These are phyloP conservation scores for Platyscapa corneri DNA, from an alignment of 1,140 invertebrate genomes.

Conservation along the genomic window DNA sequence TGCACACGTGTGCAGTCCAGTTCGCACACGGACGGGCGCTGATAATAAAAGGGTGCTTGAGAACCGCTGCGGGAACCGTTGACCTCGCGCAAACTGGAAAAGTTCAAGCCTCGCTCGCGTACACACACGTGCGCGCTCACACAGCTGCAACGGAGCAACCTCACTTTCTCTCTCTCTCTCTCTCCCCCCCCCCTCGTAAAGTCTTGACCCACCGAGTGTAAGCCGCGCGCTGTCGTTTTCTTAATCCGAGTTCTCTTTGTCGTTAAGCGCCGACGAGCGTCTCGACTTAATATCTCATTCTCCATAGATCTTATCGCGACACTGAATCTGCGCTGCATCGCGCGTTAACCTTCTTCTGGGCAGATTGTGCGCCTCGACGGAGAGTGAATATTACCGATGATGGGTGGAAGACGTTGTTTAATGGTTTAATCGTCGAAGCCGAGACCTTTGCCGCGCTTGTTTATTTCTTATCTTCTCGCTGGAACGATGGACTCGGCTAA, in stretches of 20 bases:
- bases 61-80: conserved; percentile 60
- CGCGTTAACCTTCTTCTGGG: neutral
- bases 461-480: no score
- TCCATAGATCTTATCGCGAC: neutral
- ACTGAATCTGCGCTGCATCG: neutral
- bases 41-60: conserved; percentile 44
- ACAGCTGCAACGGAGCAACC: neutral
- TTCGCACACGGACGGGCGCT: neutral
- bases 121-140: conserved; percentile 11
- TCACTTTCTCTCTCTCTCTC: neutral
- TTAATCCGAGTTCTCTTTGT: neutral
- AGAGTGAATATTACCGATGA: neutral
- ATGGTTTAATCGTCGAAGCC: no score
- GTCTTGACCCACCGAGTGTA: neutral
- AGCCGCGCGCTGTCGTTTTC: neutral
- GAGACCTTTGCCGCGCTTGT: no score
- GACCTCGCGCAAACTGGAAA: conserved; percentile 62
- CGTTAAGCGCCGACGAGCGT: neutral
- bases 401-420: no score
- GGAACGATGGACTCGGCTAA: no score
- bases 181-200: neutral
- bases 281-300: conserved; percentile 26
- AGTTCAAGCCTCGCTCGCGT: conserved; percentile 46
- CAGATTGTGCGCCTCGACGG: neutral
- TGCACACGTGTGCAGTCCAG: no score